Evolutionary conservation across 2,797 vertebrate species (phyloP), one percentile per base, ranked within the genome.

Genomic region (Lycodopsis pacificus): DNA sequence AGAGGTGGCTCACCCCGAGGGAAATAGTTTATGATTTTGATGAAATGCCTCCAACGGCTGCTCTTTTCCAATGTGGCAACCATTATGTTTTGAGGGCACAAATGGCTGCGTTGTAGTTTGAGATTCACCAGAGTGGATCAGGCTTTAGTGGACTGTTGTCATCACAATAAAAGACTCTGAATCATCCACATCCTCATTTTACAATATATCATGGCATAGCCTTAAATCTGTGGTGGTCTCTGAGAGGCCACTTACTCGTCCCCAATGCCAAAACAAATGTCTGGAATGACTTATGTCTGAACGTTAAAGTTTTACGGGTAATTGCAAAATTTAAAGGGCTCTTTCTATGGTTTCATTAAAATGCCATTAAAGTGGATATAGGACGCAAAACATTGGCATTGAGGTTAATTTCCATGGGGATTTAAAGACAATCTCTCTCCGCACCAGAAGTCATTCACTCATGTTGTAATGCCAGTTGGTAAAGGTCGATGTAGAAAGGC

Each of bases 391-490:
- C 91, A 93, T 88, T 90, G 90, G 86, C 80, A 79, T 77, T 81
- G 79, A 79, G 86, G 87, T 91, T 94, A 83, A 94, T 95, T 95
- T 95, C 94, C 93, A 91, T 71, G 72, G 94, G 93, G 93, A 94
- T 87, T 91, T 80, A 75, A 77, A 92, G 88, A 88, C 91, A 93
- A 94, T 93, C 88, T 89, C 81, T 78, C 76, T 25, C 63, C n/a
- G 36, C 85, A 82, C 69, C 82, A 82, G 78, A 78, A 92, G 88
- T 89, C 90, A 86, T 89, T 93, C 89, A 80, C 84, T 93, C 86
- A 85, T 59, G 71, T 77, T 85, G 78, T 84, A 82, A 85, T 79
- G 84, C 80, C 84, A 81, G 83, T 74, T 83, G 63, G 77, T 81
- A 93, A 93, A 94, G 92, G 94, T 95, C 94, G 89, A 87, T 92